Evolutionary conservation across 2,113 vertebrate genomes (phyloP).

Genomic region (Bubo scandiacus): DNA sequence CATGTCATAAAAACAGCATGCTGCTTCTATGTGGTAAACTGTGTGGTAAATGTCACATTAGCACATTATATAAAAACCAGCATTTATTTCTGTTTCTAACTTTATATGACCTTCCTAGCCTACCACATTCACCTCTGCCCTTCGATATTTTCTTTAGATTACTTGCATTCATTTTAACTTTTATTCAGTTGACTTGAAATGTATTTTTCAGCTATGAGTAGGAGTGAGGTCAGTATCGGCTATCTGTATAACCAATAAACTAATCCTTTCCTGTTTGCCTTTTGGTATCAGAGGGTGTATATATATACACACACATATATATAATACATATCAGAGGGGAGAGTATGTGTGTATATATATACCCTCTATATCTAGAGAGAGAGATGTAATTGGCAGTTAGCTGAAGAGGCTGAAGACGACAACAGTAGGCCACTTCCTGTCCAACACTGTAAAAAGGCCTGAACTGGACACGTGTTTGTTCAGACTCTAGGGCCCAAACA

Average conservation of each 20-base stretch:
- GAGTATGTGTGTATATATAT: no score
- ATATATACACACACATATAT: accelerated
- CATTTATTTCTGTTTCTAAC: not conserved
- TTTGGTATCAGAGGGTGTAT: not conserved
- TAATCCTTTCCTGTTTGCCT: not conserved
- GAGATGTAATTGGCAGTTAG: not conserved
- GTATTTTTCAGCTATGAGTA: not conserved
- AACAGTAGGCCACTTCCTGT: not conserved
- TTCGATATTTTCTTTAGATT: not conserved
- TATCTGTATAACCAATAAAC: not conserved
- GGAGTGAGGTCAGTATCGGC: not conserved
- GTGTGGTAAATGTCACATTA: constrained; percentile 3
- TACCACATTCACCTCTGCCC: not conserved
- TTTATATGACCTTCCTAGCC: not conserved
- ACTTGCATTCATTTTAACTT: not conserved
- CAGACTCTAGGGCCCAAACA: not conserved
- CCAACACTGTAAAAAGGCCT: not conserved
- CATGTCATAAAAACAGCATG: not conserved
- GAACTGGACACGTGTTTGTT: not conserved
- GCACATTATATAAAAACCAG: not conserved
- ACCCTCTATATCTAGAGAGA: not conserved
- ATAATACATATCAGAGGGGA: no score
- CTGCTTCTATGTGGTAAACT: not conserved
- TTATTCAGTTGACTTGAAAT: not conserved
- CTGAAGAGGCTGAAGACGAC: not conserved